These are phyloP conservation scores for Lepilemur ruficaudatus DNA, from an alignment of 2,797 vertebrate genomes.

Conservation along the genomic window DNA sequence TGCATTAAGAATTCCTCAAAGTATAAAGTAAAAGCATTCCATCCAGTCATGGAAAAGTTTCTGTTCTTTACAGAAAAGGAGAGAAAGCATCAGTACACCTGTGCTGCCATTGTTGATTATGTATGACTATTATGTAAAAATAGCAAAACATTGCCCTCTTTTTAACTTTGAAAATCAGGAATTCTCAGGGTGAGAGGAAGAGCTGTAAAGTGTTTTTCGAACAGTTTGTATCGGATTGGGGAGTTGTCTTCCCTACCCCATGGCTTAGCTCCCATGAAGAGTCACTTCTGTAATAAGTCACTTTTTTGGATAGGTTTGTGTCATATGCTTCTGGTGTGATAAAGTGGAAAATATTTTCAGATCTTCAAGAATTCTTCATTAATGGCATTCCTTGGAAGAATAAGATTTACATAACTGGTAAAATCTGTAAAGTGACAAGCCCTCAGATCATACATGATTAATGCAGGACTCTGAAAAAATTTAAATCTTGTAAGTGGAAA, in stretches of 20 bases:
- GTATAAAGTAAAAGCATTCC: not conserved
- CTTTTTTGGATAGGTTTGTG: not conserved
- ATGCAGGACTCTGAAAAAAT: not conserved
- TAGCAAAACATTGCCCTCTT: not conserved
- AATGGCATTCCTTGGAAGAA: constrained; percentile 10
- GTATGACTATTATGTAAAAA: not conserved
- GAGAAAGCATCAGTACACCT: not conserved
- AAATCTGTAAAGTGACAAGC: not conserved
- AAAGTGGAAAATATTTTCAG: not conserved
- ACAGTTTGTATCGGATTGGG: not conserved
- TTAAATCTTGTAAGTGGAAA: not conserved
- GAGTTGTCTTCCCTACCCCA: not conserved
- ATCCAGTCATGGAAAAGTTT: not conserved
- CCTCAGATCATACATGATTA: not conserved
- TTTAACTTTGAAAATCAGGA: constrained; percentile 1
- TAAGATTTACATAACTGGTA: not conserved
- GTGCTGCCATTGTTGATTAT: not conserved
- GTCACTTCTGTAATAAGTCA: not conserved
- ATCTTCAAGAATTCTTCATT: not conserved
- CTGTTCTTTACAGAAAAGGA: not conserved
- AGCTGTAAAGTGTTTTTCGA: not conserved
- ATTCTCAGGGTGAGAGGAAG: not conserved
- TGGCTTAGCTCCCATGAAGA: not conserved
- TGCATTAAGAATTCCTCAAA: not conserved
- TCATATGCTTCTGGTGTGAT: not conserved